Conservation (phyloP, 2,888 invertebrate genomes). For the Tuta absoluta region DNA sequence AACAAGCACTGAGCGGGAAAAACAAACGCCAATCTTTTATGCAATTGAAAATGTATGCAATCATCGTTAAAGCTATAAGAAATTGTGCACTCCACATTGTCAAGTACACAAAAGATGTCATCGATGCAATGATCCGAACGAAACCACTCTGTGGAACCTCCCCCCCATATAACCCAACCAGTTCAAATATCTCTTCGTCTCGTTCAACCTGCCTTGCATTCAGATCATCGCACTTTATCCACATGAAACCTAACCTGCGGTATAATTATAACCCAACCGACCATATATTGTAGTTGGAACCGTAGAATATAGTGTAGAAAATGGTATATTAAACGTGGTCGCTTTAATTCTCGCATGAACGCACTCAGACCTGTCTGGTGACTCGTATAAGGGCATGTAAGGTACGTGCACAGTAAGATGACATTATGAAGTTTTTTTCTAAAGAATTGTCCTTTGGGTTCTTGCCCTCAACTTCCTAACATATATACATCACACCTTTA, state of each 20-base stretch:
- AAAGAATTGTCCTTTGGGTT: slow-evolving; percentile 54
- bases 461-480: slow-evolving; percentile 57
- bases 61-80: slow-evolving; percentile 2
- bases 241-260: slow-evolving; percentile 28
- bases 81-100: slow-evolving; percentile 42
- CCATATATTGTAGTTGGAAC: slow-evolving; percentile 31
- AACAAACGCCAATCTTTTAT: neutral
- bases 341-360: slow-evolving; percentile 46
- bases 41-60: neutral
- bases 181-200: slow-evolving; percentile 32
- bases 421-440: slow-evolving; percentile 59
- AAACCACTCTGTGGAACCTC: slow-evolving; percentile 57
- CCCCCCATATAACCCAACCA: slow-evolving; percentile 40
- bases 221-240: slow-evolving; percentile 28
- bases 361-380: slow-evolving; percentile 49
- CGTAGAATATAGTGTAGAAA: slow-evolving; percentile 29
- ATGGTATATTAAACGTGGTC: slow-evolving; percentile 34
- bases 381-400: slow-evolving; percentile 65
- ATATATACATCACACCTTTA: too few species aligned
- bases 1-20: neutral
- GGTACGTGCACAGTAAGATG: slow-evolving; percentile 57
- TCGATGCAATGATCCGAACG: slow-evolving; percentile 55
- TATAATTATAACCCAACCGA: slow-evolving; percentile 40
- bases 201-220: slow-evolving; percentile 14
- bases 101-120: slow-evolving; percentile 42